Evolutionary conservation across 2,888 invertebrate genomes (phyloP).

Genomic region (Erebia palarica): DNA sequence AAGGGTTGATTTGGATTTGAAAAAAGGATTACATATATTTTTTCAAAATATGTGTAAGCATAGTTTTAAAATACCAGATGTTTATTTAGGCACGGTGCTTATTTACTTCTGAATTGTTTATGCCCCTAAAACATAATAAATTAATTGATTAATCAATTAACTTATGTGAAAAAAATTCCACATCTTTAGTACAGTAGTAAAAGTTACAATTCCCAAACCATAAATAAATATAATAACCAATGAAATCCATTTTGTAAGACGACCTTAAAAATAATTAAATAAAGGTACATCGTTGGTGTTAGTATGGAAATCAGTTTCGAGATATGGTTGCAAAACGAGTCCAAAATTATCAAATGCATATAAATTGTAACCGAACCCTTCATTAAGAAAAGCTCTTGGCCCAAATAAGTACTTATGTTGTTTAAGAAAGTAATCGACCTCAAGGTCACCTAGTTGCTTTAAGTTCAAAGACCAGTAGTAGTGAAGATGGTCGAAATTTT

Average conservation of each 20-base stretch:
- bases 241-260: conserved; percentile 22
- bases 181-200: neutral
- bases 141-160: neutral
- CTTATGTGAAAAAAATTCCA: neutral
- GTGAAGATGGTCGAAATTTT: neutral
- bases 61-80: too few species aligned
- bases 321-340: conserved; percentile 28
- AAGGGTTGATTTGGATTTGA: too few species aligned
- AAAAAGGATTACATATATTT: too few species aligned
- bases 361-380: conserved; percentile 36
- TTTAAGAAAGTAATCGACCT: conserved; percentile 29
- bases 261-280: conserved; percentile 24
- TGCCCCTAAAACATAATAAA: neutral
- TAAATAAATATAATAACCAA: conserved; percentile 7
- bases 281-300: conserved; percentile 20
- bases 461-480: neutral
- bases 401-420: conserved; percentile 27
- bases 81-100: too few species aligned
- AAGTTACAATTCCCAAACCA: neutral
- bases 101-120: too few species aligned
- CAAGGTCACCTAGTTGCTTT: conserved; percentile 27
- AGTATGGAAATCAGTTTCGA: conserved; percentile 27
- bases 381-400: conserved; percentile 39
- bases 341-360: conserved; percentile 27
- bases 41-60: too few species aligned